Conservation (phyloP, 2,113 vertebrate genomes). For the Petroica traversi region DNA sequence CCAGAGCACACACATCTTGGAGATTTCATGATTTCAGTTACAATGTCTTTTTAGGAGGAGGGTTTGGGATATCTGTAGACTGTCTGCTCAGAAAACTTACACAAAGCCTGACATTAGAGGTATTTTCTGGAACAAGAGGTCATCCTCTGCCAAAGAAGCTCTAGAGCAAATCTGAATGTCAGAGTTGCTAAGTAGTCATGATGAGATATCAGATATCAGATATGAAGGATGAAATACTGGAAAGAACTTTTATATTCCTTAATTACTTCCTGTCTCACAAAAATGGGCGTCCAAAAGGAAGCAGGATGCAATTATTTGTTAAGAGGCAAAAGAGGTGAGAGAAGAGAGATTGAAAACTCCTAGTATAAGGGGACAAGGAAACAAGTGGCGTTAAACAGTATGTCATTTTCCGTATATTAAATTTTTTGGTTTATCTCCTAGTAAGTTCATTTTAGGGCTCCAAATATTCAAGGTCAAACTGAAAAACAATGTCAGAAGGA, state of each 20-base stretch:
- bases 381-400: neutral
- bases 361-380: neutral
- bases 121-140: neutral
- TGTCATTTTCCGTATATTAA: neutral
- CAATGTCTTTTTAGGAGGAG: fast-evolving
- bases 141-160: neutral
- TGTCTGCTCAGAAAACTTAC: neutral
- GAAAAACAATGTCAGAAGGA: neutral
- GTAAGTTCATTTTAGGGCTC: neutral
- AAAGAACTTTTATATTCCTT: neutral
- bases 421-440: neutral
- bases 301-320: neutral
- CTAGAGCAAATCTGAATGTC: neutral
- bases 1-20: neutral
- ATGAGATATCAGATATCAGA: neutral
- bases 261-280: neutral
- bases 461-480: neutral
- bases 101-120: neutral
- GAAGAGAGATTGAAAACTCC: neutral
- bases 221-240: neutral
- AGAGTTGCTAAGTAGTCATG: neutral
- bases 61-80: fast-evolving
- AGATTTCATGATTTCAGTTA: neutral
- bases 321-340: neutral
- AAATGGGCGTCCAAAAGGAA: neutral